Base-by-base conservation (phyloP, 2,888 invertebrate species). In the Ophion obscuratus region DNA sequence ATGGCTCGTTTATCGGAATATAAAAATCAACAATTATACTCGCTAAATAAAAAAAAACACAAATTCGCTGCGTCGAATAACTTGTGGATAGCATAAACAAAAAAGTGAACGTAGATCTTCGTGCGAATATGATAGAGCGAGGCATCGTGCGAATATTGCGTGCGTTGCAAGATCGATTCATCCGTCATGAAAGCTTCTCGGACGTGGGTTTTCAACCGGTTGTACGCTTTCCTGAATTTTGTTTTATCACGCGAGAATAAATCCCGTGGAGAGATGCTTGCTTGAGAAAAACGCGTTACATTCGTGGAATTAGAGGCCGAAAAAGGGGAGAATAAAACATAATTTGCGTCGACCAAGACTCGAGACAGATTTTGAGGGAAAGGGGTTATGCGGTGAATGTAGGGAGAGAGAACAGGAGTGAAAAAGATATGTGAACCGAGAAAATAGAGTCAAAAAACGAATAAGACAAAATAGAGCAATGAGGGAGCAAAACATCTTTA, bases 251-350 rank as follows among this genome's bases (percentile, higher is more conserved):
- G 79, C 85, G 71, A 75, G 70, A 70, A 81, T 81, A 84, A 77
- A 59, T 81, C 44, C 64, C 10, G 57, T n/a, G 10, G 64, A 57
- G 71, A 61, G 61, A 59, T 62, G 61, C 27, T 74, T 53, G 40
- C 61, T 31, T 7, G 11, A 64, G 53, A 71, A 70, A 59, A 82
- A 70, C 5, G 47, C 31, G 57, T 75, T 81, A 20, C 17, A 36
- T 71, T 70, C 20, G 27, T 17, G 64, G 47, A 57, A 77, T 44
- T 27, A 36, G n/a, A 77, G 62, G 64, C 62, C 73, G 76, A 71
- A 87, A 87, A 82, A 66, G 62, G 75, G 67, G 71, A 87, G 85
- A 81, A 84, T 81, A 83, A 84, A 87, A 88, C 81, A 87, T 82
- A 87, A 80, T 85, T 81, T 79, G 61, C 77, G 82, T 83, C 81